Evolutionary conservation across 2,888 invertebrate genomes (phyloP).

Genomic region (Drosophila peninsularis): DNA sequence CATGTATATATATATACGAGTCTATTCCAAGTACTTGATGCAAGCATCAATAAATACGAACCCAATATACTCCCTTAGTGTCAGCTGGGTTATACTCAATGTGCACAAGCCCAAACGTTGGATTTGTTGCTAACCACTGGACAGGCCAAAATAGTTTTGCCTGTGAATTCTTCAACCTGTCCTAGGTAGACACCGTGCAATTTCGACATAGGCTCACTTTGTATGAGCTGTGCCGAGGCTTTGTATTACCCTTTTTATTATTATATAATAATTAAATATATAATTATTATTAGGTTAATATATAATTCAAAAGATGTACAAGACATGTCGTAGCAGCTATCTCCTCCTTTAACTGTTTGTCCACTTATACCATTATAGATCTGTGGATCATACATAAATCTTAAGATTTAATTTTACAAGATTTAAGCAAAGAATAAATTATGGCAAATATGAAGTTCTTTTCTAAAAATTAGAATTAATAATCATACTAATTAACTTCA

Average conservation of each 20-base stretch:
- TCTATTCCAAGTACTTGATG: neutral
- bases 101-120: slow-evolving; percentile 9
- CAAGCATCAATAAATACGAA: neutral
- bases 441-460: too few relatives aligned
- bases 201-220: neutral
- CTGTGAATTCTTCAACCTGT: neutral
- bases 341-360: too few relatives aligned
- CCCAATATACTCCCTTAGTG: neutral
- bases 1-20: neutral
- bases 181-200: slow-evolving; percentile 11
- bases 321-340: too few relatives aligned
- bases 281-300: too few relatives aligned
- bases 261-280: too few relatives aligned
- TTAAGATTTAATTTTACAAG: too few relatives aligned
- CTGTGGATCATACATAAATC: too few relatives aligned
- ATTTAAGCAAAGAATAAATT: too few relatives aligned
- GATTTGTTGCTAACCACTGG: slow-evolving; percentile 48
- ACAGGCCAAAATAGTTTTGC: slow-evolving; percentile 22
- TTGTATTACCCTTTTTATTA: neutral
- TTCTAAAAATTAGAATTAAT: too few relatives aligned
- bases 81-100: neutral
- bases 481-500: neutral
- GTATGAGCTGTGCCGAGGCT: too few relatives aligned
- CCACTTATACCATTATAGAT: too few relatives aligned
- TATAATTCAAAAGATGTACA: too few relatives aligned